Evolutionary conservation across 2,888 invertebrate species (phyloP).

Genomic region (Diarsia dahlii): DNA sequence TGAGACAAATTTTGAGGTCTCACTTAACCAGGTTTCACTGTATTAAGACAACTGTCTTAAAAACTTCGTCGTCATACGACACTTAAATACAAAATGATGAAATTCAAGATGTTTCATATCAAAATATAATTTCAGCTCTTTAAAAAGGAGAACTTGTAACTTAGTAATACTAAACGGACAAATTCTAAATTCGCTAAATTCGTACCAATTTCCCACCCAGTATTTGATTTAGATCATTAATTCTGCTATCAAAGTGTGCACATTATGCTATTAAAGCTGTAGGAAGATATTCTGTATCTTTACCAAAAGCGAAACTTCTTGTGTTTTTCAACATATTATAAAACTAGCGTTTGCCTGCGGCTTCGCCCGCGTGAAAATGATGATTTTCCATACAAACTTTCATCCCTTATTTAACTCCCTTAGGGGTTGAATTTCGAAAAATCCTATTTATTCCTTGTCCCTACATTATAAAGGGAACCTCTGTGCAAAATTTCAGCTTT

Average conservation of each 20-base stretch:
- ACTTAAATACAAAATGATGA: not conserved
- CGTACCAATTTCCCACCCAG: slow-evolving; percentile 22
- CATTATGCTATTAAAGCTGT: not conserved
- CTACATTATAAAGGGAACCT: no score
- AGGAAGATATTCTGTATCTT: not conserved
- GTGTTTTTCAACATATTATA: not conserved
- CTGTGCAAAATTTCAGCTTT: no score
- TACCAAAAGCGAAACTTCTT: not conserved
- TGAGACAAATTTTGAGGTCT: no score
- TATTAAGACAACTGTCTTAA: slow-evolving; percentile 11
- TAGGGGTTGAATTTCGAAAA: no score
- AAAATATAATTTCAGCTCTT: not conserved
- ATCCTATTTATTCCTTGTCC: no score
- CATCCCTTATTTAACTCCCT: no score
- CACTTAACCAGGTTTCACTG: no score
- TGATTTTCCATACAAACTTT: no score
- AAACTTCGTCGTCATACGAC: not conserved
- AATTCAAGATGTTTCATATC: not conserved
- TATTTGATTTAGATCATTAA: not conserved
- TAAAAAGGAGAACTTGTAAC: slow-evolving; percentile 54
- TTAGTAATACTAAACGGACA: slow-evolving; percentile 54
- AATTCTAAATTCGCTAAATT: slow-evolving; percentile 46
- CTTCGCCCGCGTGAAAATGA: no score
- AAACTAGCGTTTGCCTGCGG: no score
- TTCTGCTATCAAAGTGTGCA: no score